A percentile compares a stretch with the other conserved stretches of the same genome.
These are phyloP conservation scores for Cyanoderma ruficeps DNA, from an alignment of 2,113 vertebrate species.

Conservation along the genomic window DNA sequence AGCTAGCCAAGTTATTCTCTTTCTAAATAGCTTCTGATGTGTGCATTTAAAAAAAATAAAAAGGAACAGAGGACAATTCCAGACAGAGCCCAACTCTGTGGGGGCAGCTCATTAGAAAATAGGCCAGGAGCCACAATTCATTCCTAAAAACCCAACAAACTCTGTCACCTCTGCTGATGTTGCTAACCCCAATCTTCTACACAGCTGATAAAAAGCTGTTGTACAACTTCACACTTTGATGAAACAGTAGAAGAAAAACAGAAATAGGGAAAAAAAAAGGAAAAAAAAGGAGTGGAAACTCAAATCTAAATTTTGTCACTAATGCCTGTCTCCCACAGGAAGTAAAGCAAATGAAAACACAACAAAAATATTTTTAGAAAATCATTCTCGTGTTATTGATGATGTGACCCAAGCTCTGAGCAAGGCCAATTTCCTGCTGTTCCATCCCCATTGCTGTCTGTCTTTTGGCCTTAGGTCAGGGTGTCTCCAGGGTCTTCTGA, in stretches of 20 bases:
- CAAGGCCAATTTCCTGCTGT: not conserved
- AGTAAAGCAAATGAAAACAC: slow-evolving; percentile 13
- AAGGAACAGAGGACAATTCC: not conserved
- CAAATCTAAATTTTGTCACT: not conserved
- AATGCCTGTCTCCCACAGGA: slow-evolving; percentile 29
- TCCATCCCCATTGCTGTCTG: not conserved
- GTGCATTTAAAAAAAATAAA: not conserved
- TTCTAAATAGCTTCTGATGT: not conserved
- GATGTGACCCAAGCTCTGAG: slow-evolving; percentile 24
- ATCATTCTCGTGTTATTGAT: slow-evolving; percentile 6
- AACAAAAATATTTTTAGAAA: slow-evolving; percentile 31
- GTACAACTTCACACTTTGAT: not conserved
- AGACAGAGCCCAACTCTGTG: not conserved
- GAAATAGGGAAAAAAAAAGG: not conserved
- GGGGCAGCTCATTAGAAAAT: not conserved
- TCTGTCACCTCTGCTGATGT: not conserved
- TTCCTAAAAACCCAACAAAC: not conserved
- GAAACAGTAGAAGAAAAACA: not conserved
- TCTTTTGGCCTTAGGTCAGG: slow-evolving; percentile 17
- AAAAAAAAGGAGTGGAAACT: not conserved
- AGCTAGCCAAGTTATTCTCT: not conserved
- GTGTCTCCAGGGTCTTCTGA: slow-evolving; percentile 7
- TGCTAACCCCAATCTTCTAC: not conserved
- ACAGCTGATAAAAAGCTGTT: not conserved
- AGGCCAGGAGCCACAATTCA: not conserved